Base-by-base conservation (phyloP, 2,113 vertebrate species). In the Strigops habroptila region DNA sequence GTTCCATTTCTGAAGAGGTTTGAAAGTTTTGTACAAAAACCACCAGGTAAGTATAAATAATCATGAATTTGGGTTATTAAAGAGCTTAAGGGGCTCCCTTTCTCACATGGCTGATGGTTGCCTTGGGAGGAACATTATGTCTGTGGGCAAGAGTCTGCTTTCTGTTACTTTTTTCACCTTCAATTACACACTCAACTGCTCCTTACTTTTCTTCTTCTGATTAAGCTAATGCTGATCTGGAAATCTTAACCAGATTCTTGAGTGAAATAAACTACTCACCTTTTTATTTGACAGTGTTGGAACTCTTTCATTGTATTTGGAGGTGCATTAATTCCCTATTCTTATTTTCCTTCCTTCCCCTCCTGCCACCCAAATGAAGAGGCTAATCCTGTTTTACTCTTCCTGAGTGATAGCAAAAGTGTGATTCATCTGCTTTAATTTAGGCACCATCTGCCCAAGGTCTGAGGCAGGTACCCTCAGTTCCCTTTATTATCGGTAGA, bases 371-470 rank as follows among this genome's bases (percentile, higher is more conserved):
- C 73, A 75, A 91, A 81, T 49, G 68, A 81, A 71, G 69, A 90
- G 60, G 33, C 52, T 71, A 68, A 94, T 92, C 60, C 73, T 84
- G 73, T 64, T 96, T 92, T 67, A 55, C 76, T 74, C 43, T 0
- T 53, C 44, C 41, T 88, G 88, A 78, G 35, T 78, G 80, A 78
- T 14, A 75, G 76, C 60, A 81, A 93, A 95, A 68, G 71, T 83
- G 76, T 83, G 91, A 92, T 95, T 93, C 92, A 95, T 93, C 88
- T 86, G 51, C 88, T 95, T 37, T 92, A 84, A 95, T 96, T 92
- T 77, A 92, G 76, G 82, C 80, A 86, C 88, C 95, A 94, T 90
- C 92, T 96, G 95, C 76, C 86, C 83, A 88, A 82, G 76, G 64
- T 93, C 73, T 91, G 80, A 88, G 68, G 64, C 80, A 94, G 76